A percentile compares a stretch with the other conserved stretches of the same genome.
phyloP scores from a whole-genome alignment of 2,113 vertebrate species.

The Pangasianodon hypophthalmus region DNA sequence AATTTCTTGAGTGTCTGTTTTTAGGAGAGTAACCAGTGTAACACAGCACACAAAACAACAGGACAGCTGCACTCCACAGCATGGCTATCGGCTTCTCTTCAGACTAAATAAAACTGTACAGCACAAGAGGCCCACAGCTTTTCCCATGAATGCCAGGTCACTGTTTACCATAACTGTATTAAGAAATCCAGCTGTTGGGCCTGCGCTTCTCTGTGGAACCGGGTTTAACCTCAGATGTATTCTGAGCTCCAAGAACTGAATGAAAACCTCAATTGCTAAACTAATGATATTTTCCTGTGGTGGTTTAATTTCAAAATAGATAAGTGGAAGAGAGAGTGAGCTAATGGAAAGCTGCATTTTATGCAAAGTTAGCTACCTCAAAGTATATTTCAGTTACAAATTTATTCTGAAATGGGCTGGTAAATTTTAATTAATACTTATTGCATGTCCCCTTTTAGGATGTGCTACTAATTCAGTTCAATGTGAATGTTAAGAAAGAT shows the following conservation, averaged over 20 bases:
- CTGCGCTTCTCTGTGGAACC: conserved; percentile 27
- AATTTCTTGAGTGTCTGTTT: conserved; percentile 27
- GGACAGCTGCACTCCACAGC: conserved; percentile 51
- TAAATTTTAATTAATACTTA: background rate
- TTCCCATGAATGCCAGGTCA: conserved; percentile 48
- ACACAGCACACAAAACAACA: conserved; percentile 47
- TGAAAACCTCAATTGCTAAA: conserved; percentile 38
- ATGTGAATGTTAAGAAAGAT: background rate
- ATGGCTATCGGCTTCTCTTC: conserved; percentile 46
- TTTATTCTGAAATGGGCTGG: background rate
- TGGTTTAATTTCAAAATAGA: conserved; percentile 39
- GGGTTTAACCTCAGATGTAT: conserved; percentile 47
- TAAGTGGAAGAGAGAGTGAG: conserved; percentile 10
- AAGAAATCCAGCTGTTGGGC: conserved; percentile 49
- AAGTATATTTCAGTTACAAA: background rate
- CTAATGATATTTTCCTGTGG: conserved; percentile 30
- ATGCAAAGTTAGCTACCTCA: conserved; percentile 9
- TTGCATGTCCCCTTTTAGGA: background rate
- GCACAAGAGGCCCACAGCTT: conserved; percentile 44
- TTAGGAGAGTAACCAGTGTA: conserved; percentile 41
- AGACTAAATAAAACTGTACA: conserved; percentile 49
- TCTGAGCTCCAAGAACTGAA: conserved; percentile 35
- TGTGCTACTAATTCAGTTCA: background rate
- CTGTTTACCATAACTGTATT: conserved; percentile 56
- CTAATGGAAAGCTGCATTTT: conserved; percentile 13